Evolutionary conservation across 2,797 vertebrate genomes (phyloP), one percentile per base, ranked within the genome.

Genomic region (Harpagifer antarcticus): DNA sequence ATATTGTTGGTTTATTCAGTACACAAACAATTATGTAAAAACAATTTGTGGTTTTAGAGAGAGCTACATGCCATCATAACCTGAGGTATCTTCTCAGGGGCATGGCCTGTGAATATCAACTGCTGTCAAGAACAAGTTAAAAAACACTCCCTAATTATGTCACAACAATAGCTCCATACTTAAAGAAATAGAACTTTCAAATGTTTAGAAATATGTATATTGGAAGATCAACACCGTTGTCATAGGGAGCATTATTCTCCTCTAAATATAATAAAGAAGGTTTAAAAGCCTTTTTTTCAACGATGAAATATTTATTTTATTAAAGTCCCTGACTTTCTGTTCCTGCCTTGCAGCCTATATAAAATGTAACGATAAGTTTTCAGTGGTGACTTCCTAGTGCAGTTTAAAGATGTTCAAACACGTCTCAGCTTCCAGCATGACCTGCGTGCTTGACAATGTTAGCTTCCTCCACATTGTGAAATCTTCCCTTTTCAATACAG

Each of bases 401-500:
- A 40, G 15, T 0, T 64, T 74, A 15, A 58, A 49, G 69, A 59
- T 47, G 56, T 44, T 40, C 52, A 60, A 52, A 68, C 48, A 68
- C 2, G 0, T 42, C n/a, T 49, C 65, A 7, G 3, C 53, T 60
- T 68, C 49, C 50, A 11, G 42, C 13, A 0, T 54, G n/a, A 27
- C 49, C 27, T 42, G 20, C 37, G 72, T 49, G 40, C 58, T 75
- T 57, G 62, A 37, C 14, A 57, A 53, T 66, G 33, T 44, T 19
- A 45, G 50, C 9, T 66, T 72, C 53, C 45, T 47, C 54, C 33
- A 11, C 54, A 33, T 15, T 17, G 54, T 44, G 27, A 78, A 71
- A 42, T 71, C 4, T 48, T 52, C 27, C 49, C 44, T 80, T 81
- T 66, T 58, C 73, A 79, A 78, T 23, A 47, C 71, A 53, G 73